Evolutionary conservation across 2,888 invertebrate species (phyloP).

Genomic region (Coleophora flavipennella): DNA sequence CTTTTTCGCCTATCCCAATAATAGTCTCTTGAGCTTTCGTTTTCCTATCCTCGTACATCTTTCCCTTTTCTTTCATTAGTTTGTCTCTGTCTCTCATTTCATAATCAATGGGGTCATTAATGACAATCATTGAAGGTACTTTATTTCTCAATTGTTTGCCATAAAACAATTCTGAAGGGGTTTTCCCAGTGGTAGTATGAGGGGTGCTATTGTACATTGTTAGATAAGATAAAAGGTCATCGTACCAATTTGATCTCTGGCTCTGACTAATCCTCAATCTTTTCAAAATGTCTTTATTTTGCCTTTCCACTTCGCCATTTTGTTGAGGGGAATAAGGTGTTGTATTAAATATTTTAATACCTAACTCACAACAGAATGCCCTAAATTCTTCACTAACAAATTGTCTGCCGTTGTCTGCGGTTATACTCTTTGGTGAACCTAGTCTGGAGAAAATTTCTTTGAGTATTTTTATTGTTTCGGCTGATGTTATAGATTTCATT

Average conservation of each 20-base stretch:
- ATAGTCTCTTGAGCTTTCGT: too few relatives aligned
- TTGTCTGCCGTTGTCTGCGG: slow-evolving; percentile 22
- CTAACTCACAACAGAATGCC: slow-evolving; percentile 2
- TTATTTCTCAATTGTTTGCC: slow-evolving; percentile 4
- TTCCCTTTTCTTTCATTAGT: too few relatives aligned
- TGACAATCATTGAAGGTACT: slow-evolving; percentile 1
- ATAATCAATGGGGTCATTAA: too few relatives aligned
- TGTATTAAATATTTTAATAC: slow-evolving; percentile 3
- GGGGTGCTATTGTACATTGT: too few relatives aligned
- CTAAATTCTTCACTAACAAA: too few relatives aligned
- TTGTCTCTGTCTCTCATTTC: too few relatives aligned
- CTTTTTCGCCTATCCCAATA: too few relatives aligned
- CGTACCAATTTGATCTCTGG: not conserved
- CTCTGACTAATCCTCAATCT: not conserved
- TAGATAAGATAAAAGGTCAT: slow-evolving; percentile 1
- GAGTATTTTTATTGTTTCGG: slow-evolving; percentile 13
- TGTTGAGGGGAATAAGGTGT: slow-evolving; percentile 10
- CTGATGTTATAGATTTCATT: slow-evolving; percentile 7
- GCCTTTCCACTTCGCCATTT: slow-evolving; percentile 12
- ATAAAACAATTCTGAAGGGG: not conserved
- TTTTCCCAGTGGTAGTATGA: too few relatives aligned
- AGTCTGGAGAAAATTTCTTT: slow-evolving; percentile 20
- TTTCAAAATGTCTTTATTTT: slow-evolving; percentile 8
- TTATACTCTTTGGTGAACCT: slow-evolving; percentile 16
- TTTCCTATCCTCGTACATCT: too few relatives aligned